phyloP scores from a whole-genome alignment of 2,888 invertebrate species.

The Euplagia quadripunctaria region DNA sequence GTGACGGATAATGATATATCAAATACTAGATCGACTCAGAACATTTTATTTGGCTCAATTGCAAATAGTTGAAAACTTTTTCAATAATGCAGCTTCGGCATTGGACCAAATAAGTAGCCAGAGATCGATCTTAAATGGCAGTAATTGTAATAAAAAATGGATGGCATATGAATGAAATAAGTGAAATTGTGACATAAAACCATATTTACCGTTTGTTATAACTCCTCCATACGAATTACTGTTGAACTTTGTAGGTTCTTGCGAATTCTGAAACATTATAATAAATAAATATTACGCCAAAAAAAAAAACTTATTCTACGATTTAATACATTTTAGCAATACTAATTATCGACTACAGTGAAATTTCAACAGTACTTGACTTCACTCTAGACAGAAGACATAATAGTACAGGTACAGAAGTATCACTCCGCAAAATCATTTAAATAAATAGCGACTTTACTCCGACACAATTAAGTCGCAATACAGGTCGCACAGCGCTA shows the following conservation, averaged over 20 bases:
- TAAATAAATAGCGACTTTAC: too few relatives aligned
- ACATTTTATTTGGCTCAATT: neutral
- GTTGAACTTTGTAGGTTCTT: constrained; percentile 77
- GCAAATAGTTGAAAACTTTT: too few relatives aligned
- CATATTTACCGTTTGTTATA: constrained; percentile 75
- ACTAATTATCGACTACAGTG: neutral
- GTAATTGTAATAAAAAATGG: neutral
- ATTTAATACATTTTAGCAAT: neutral
- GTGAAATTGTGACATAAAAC: constrained; percentile 19
- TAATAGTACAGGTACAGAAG: too few relatives aligned
- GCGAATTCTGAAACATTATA: constrained; percentile 75
- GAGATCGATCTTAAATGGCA: neutral
- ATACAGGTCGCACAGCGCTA: too few relatives aligned
- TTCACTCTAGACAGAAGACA: too few relatives aligned
- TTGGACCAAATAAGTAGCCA: neutral
- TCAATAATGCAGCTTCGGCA: neutral
- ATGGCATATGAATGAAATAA: constrained; percentile 7
- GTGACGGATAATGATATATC: neutral
- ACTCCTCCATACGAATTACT: constrained; percentile 77
- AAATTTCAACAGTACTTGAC: too few relatives aligned
- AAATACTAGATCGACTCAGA: neutral
- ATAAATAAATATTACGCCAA: neutral
- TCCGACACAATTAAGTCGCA: too few relatives aligned
- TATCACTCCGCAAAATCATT: too few relatives aligned
- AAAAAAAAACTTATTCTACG: neutral